Base-by-base conservation (phyloP, 2,113 vertebrate species). In the Cheilinus undulatus region DNA sequence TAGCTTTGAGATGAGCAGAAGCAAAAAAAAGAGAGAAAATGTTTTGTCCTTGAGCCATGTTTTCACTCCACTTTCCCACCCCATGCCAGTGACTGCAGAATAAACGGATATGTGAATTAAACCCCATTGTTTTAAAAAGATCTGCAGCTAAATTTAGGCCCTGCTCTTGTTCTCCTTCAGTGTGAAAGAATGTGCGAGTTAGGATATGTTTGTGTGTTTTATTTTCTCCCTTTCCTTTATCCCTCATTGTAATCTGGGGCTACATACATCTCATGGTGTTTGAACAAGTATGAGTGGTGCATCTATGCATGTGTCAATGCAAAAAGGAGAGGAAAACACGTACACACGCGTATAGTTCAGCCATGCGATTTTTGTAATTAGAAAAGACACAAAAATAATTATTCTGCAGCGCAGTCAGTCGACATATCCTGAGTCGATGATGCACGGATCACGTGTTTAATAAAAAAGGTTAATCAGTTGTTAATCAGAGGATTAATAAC, bases 391-490 rank as follows among this genome's bases (percentile, higher is more conserved):
- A 91, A 90, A 93, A 92, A 94, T 91, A 93, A 94, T 93, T 94
- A 94, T 92, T 93, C 91, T 80, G 80, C 89, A 72, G 88, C 85
- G 88, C 90, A 93, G 89, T 90, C 92, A 86, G 81, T 91, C 88
- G 84, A 93, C 91, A 89, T 91, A 90, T 94, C 91, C 91, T 84
- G 88, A 93, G 89, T 93, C 88, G 88, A 88, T 85, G 89, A 93
- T 91, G 90, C 92, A 93, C 89, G 91, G 93, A 93, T 94, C 92
- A 93, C 90, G 86, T 92, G 90, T 91, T 93, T 92, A 90, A 93
- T 94, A 92, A 94, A 94, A 92, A 94, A 95, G 93, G 93, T 93
- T 94, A 94, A 94, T 95, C 93, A 94, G 92, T 93, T 93, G 92
- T 93, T 94, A 94, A 95, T 94, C 93, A 93, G 91, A 93, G 91